These are phyloP conservation scores for Glyphotaelius pellucidus DNA, from an alignment of 2,888 invertebrate species.

Conservation along the genomic window DNA sequence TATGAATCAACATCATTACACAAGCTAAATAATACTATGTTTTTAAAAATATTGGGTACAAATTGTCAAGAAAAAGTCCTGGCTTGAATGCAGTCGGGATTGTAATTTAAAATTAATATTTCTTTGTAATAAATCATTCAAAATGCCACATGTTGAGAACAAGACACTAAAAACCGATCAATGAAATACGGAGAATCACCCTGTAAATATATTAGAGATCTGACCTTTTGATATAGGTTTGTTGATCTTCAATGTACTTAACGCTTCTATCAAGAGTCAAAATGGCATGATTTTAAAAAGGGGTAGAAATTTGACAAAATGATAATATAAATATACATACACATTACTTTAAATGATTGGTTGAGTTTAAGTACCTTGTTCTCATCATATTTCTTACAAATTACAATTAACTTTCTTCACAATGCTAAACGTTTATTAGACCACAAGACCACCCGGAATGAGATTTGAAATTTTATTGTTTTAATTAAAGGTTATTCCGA, in stretches of 20 bases:
- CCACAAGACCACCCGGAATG: constrained; percentile 55
- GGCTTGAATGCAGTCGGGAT: neutral
- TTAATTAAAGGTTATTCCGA: constrained; percentile 60
- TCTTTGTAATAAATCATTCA: neutral
- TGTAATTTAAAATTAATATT: neutral
- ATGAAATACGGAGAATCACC: neutral
- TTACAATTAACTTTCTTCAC: neutral
- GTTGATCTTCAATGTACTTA: neutral
- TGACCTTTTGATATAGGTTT: neutral
- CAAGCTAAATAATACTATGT: neutral
- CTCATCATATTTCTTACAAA: neutral
- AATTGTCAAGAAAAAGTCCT: neutral
- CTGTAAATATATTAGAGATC: neutral
- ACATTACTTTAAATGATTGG: no score
- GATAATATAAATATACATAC: no score
- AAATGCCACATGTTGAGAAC: neutral
- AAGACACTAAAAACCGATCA: neutral
- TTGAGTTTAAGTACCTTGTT: neutral
- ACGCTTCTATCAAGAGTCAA: neutral
- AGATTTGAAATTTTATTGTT: constrained; percentile 50
- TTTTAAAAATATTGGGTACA: neutral
- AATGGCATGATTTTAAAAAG: neutral
- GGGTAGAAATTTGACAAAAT: no score
- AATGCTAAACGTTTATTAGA: neutral
- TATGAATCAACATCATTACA: neutral